phyloP scores from a whole-genome alignment of 2,797 vertebrate genomes.

The Acanthornis magna region DNA sequence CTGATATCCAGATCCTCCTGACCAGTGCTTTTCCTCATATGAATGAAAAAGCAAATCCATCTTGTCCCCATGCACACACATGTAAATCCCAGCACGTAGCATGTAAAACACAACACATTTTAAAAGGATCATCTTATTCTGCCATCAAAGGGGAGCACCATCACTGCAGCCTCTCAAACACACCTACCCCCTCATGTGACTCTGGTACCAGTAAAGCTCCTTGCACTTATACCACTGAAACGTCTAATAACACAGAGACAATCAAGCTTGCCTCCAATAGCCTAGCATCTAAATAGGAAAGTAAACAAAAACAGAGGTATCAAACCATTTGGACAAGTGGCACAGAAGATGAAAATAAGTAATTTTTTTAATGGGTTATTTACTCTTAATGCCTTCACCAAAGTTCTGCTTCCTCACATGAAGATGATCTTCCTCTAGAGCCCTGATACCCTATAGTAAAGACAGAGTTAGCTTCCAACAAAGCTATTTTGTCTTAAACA shows the following conservation, averaged over 20 bases:
- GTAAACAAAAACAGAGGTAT: not conserved
- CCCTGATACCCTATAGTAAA: not conserved
- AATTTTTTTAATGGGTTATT: not conserved
- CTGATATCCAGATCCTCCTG: not conserved
- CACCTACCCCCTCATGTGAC: not conserved
- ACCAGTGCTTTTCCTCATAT: not conserved
- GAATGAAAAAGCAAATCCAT: not conserved
- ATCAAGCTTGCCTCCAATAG: not conserved
- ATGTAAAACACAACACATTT: not conserved
- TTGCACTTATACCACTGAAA: not conserved
- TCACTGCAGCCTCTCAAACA: not conserved
- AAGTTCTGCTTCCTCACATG: not conserved
- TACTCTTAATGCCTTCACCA: not conserved
- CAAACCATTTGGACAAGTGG: not conserved
- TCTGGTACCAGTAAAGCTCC: not conserved
- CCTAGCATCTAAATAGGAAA: not conserved
- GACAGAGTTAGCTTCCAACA: not conserved
- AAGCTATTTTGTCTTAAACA: not conserved
- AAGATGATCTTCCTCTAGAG: not conserved
- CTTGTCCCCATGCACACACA: fast-evolving
- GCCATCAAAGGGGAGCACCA: not conserved
- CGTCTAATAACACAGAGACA: not conserved
- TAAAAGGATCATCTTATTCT: not conserved
- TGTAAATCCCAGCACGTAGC: fast-evolving
- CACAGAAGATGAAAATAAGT: not conserved